Evolutionary conservation across 2,113 vertebrate species (phyloP), one percentile per base, ranked within the genome.

Genomic region (Leptosomus discolor): DNA sequence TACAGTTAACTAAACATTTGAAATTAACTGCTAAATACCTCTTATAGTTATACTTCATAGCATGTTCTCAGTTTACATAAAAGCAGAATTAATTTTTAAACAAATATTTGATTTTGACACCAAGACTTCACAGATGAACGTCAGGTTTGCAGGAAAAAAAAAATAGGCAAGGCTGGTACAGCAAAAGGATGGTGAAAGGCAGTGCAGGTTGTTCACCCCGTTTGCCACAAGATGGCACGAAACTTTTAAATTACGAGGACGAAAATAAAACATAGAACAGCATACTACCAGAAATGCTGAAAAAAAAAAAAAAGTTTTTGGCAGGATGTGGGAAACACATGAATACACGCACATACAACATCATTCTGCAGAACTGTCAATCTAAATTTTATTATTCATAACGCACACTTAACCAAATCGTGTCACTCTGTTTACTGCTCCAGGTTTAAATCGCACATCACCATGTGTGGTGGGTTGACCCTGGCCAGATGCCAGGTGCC

Each of bases 211-310:
- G 9, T 88, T 71, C 57, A 58, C 2, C 1, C 2, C 0, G 0
- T 58, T 60, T 67, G 45, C 95, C 96, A 93, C 93, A 60, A 70
- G 95, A 68, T 96, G 97, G 97, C 93, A 92, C 0, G 2, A 61
- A 80, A 46, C 1, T 23, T 5, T 41, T 3, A 45, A 61, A 26
- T 39, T 15, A 81, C 0, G 0, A 88, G 27, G 8, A 21, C 1
- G 2, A 60, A 48, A 30, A 8, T 6, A n/a, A 86, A 48, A n/a
- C n/a, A n/a, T 41, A 1, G 0, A 56, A 12, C 1, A 32, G 8
- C 4, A 8, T 5, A 7, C 3, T 12, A 13, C 2, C 8, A 37
- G 12, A n/a, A 37, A 5, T 8, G 50, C 1, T 15, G 7, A 7
- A 48, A 45, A 34, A 43, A 43, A 36, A 9, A 27, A 24, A 20